Conservation (phyloP, 1,140 invertebrate species). For the Drosophila bipectinata region DNA sequence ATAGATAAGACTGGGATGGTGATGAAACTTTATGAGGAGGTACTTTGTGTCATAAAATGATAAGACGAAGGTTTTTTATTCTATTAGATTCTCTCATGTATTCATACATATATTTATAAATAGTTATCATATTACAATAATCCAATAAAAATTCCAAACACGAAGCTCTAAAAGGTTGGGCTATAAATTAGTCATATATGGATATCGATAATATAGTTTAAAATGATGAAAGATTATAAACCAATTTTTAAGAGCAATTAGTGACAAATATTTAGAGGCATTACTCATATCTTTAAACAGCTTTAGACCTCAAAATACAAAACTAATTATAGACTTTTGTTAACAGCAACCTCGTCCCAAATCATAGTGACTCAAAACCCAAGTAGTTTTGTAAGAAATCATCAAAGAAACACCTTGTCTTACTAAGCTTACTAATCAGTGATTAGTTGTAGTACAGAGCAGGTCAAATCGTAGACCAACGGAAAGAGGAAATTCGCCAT, state of each 20-base stretch:
- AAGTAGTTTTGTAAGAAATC: not conserved
- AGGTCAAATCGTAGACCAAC: not conserved
- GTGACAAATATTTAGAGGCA: not conserved
- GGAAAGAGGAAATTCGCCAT: not conserved
- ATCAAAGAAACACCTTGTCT: too few species aligned
- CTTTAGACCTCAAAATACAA: not conserved
- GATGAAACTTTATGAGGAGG: constrained; percentile 25
- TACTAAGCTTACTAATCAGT: too few species aligned
- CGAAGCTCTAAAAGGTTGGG: not conserved
- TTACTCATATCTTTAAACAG: constrained; percentile 25
- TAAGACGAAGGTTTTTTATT: constrained; percentile 4
- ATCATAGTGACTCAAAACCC: not conserved
- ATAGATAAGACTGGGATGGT: constrained; percentile 29
- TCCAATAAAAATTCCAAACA: constrained; percentile 1
- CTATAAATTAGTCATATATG: constrained; percentile 7
- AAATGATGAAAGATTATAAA: constrained; percentile 3
- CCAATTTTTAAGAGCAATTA: not conserved
- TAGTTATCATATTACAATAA: constrained; percentile 2
- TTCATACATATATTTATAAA: not conserved
- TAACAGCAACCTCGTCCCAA: not conserved
- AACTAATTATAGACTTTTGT: not conserved
- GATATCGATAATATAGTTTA: not conserved
- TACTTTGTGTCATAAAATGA: constrained; percentile 8
- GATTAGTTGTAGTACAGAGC: not conserved
- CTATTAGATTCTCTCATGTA: too few species aligned